phyloP scores from a whole-genome alignment of 2,888 invertebrate species.

The Antheraea yamamai region DNA sequence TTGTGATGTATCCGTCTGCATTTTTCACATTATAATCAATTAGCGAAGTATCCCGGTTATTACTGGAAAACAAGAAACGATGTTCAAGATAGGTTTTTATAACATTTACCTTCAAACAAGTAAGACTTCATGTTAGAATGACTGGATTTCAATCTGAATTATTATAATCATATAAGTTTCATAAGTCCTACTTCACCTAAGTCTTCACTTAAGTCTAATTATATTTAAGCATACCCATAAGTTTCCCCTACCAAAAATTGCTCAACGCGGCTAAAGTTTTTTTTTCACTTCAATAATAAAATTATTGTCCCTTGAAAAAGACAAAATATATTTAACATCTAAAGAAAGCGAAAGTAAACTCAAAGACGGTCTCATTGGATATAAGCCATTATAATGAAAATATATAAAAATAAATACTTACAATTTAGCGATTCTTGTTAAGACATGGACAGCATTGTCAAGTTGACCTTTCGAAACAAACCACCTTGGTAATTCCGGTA shows the following conservation, averaged over 20 bases:
- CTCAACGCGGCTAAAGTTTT: too few relatives aligned
- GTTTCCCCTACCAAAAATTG: background rate
- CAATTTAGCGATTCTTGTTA: constrained; percentile 52
- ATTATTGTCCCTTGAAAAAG: too few relatives aligned
- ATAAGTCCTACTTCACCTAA: background rate
- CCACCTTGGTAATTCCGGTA: constrained; percentile 63
- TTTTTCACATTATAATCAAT: constrained; percentile 44
- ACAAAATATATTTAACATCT: too few relatives aligned
- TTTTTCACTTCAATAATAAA: too few relatives aligned
- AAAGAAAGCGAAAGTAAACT: too few relatives aligned
- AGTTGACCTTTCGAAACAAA: constrained; percentile 49
- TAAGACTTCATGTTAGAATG: background rate
- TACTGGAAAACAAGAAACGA: constrained; percentile 41
- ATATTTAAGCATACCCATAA: background rate
- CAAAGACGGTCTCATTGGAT: background rate
- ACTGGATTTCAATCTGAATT: background rate
- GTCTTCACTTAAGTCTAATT: background rate
- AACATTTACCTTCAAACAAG: background rate
- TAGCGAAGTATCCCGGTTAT: constrained; percentile 41
- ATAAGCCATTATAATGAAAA: too few relatives aligned
- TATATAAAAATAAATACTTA: constrained; percentile 25
- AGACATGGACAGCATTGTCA: constrained; percentile 41
- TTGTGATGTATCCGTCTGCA: constrained; percentile 39
- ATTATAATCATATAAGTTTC: background rate
- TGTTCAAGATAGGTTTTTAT: background rate